phyloP scores from a whole-genome alignment of 2,113 vertebrate genomes.

The Brachyhypopomus occidentalis region DNA sequence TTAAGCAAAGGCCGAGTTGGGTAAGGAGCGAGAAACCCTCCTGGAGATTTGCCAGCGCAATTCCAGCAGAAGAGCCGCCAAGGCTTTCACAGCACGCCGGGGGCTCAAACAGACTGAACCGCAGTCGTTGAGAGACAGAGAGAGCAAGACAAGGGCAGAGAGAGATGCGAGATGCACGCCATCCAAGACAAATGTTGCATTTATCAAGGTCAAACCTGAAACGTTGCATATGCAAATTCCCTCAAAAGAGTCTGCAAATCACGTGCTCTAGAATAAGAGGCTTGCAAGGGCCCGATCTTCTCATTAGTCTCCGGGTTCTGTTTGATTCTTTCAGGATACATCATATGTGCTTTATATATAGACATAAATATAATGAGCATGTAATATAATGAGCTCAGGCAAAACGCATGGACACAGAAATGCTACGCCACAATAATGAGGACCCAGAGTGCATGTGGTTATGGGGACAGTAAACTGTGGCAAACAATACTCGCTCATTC shows the following conservation, averaged over 20 bases:
- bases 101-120: slow-evolving; percentile 33
- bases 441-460: slow-evolving; percentile 5
- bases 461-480: slow-evolving; percentile 37
- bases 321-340: background rate
- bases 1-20: slow-evolving; percentile 9
- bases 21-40: slow-evolving; percentile 19
- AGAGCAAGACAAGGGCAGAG: slow-evolving; percentile 3
- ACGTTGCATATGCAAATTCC: slow-evolving; percentile 20
- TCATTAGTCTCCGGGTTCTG: background rate
- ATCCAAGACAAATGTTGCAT: background rate
- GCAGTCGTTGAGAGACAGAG: slow-evolving; percentile 32
- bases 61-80: slow-evolving; percentile 41
- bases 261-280: no score
- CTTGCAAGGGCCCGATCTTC: no score
- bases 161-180: background rate
- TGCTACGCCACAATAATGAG: slow-evolving; percentile 21
- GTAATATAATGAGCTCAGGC: slow-evolving; percentile 11
- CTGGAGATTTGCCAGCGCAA: slow-evolving; percentile 33
- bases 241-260: background rate
- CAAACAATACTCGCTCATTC: slow-evolving; percentile 31
- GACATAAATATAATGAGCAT: no score
- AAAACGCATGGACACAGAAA: slow-evolving; percentile 8
- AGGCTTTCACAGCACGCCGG: slow-evolving; percentile 33
- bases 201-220: slow-evolving; percentile 33
- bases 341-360: no score